Evolutionary conservation across 2,113 vertebrate genomes (phyloP).

Genomic region (Thunnus maccoyii): DNA sequence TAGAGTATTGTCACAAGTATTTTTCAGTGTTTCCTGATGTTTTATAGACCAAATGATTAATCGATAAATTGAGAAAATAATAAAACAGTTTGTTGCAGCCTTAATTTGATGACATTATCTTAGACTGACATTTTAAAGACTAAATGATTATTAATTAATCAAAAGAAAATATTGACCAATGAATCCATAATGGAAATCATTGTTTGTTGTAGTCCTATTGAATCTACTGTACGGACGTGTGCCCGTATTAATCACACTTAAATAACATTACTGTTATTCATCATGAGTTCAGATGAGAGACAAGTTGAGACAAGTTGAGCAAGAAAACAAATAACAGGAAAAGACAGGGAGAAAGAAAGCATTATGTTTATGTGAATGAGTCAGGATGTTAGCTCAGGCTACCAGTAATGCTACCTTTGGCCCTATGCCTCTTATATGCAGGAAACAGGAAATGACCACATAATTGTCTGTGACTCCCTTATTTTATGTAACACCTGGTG

Average conservation of each 20-base stretch:
- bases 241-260: constrained; percentile 2
- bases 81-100: neutral
- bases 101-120: neutral
- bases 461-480: constrained; percentile 10
- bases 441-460: constrained; percentile 44
- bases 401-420: constrained; percentile 21
- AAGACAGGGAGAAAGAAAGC: constrained; percentile 3
- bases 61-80: too few species aligned
- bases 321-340: neutral
- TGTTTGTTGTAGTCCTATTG: neutral
- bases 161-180: too few species aligned
- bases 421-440: constrained; percentile 16
- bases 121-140: too few species aligned
- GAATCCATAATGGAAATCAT: neutral
- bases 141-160: too few species aligned
- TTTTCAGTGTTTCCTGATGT: too few species aligned
- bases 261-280: constrained; percentile 4
- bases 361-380: constrained; percentile 9
- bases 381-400: constrained; percentile 41
- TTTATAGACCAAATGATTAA: too few species aligned
- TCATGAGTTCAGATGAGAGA: constrained; percentile 3
- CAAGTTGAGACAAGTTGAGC: neutral
- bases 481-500: constrained; percentile 20
- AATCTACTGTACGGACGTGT: neutral
- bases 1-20: too few species aligned